Evolutionary conservation across 2,888 invertebrate genomes (phyloP), one percentile per base, ranked within the genome.

Genomic region (Brenthis hecate): DNA sequence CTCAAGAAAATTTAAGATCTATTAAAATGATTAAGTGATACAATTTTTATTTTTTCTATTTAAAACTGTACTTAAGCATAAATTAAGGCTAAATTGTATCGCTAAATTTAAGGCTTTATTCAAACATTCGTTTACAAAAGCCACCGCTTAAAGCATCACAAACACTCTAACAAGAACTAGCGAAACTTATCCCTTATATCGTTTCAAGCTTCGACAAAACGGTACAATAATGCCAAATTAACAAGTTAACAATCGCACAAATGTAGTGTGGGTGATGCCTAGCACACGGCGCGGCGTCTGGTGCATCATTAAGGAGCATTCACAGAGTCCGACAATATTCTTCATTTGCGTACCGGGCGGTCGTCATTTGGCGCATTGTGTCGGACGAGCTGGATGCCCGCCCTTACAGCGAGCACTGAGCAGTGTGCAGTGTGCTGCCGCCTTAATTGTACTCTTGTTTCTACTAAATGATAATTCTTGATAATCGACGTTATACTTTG

Each of bases 391-490:
- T 78, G 74, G 73, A 74, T 77, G 78, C 81, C 83, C 80, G 86
- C 87, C 87, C 85, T 83, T 80, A 78, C 81, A 84, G 84, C 88
- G 51, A 14, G 83, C 57, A 47, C 63, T 50, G 54, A 83, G 51
- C 51, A 51, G 13, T n/a, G 81, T 85, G 87, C 87, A 87, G 81
- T 85, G 82, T 86, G 81, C 83, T 78, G 77, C 77, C 80, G 83
- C 86, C 89, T 87, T 92, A 90, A 92, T 91, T 92, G 91, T 88
- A 84, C 86, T 85, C 91, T 92, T 92, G 92, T 92, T 88, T 87
- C 78, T 73, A 67, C 73, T 73, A 70, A 70, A 72, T 70, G 62
- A 54, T 69, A 66, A 66, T 66, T 55, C 66, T 58, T 69, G 51
- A 36, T 62, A 66, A 63, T 63, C 63, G 66, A 28, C 61, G 48